Conservation (phyloP, 2,797 vertebrate species). For the Neopelma chrysocephalum region DNA sequence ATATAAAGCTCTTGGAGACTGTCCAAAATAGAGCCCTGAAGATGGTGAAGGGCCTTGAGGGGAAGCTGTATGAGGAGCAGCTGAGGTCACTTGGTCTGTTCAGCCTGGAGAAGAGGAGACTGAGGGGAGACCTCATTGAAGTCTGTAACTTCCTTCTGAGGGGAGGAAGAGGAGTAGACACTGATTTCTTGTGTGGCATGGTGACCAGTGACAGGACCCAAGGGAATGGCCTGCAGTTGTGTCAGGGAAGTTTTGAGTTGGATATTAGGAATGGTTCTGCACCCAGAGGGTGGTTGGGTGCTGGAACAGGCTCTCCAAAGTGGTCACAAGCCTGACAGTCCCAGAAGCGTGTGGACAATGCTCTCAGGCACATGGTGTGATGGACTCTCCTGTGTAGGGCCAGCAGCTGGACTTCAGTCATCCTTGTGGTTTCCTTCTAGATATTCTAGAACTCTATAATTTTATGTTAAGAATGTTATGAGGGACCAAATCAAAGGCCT, state of each 20-base stretch:
- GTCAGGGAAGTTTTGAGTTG: not conserved
- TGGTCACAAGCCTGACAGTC: not conserved
- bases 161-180: not conserved
- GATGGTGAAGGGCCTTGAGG: not conserved
- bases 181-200: not conserved
- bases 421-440: not conserved
- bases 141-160: not conserved
- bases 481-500: not conserved
- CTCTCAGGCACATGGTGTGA: not conserved
- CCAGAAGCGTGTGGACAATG: not conserved
- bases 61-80: not conserved
- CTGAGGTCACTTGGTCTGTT: not conserved
- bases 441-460: not conserved
- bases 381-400: not conserved
- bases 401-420: not conserved
- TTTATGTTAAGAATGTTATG: not conserved
- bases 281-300: too few relatives aligned
- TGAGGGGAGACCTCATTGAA: not conserved
- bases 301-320: not conserved
- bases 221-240: not conserved
- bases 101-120: not conserved
- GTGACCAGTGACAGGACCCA: not conserved
- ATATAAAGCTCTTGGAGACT: not conserved
- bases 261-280: not conserved
- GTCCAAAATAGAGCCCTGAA: not conserved